Percentiles rank a stretch among this genome's conserved stretches.
Conservation (phyloP, 2,888 invertebrate species). For the Parasteatoda lunata region DNA sequence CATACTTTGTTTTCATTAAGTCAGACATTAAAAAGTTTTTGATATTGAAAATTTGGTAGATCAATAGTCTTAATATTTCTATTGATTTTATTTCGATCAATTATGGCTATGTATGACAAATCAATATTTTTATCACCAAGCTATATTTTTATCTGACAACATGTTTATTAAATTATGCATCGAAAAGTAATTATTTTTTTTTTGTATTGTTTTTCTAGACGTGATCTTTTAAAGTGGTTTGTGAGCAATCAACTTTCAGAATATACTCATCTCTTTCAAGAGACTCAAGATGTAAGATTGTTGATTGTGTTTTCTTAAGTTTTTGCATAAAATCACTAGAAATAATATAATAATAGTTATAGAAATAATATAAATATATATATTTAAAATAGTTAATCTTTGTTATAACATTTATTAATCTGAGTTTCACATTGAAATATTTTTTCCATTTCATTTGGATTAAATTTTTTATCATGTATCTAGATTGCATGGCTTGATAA, state of each 20-base stretch:
- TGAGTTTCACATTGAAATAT: background rate
- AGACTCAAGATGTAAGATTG: slow-evolving; percentile 86
- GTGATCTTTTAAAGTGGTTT: slow-evolving; percentile 92
- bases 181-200: too few species aligned
- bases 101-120: too few species aligned
- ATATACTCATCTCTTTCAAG: slow-evolving; percentile 93
- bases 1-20: too few species aligned
- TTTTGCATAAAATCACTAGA: too few species aligned
- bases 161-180: too few species aligned
- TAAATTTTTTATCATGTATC: background rate
- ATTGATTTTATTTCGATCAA: too few species aligned
- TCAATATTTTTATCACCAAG: too few species aligned
- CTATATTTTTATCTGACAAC: too few species aligned
- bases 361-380: background rate
- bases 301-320: background rate
- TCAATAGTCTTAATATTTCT: too few species aligned
- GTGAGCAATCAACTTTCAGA: slow-evolving; percentile 89
- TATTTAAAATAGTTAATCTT: background rate
- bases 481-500: slow-evolving; percentile 93
- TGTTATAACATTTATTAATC: background rate
- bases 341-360: too few species aligned
- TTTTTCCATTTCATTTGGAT: background rate
- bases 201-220: slow-evolving; percentile 72
- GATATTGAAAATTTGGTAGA: too few species aligned
- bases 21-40: too few species aligned